Evolutionary conservation across 2,113 vertebrate genomes (phyloP), one percentile per base, ranked within the genome.

Genomic region (Phaethon lepturus): DNA sequence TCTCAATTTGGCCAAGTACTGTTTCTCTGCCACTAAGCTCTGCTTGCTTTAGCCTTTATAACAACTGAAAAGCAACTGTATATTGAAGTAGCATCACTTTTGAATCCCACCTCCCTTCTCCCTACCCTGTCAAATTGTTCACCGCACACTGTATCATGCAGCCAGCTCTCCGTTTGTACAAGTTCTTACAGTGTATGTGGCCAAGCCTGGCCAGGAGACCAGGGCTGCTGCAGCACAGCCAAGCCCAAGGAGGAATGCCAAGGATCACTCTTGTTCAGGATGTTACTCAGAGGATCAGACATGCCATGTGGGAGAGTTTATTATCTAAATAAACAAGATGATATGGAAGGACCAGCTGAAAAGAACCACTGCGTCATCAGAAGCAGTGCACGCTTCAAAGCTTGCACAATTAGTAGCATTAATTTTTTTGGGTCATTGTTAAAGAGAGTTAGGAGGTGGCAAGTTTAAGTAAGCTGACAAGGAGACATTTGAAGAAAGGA

Each of bases 281-380:
- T 64, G 82, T 75, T 90, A 35, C 81, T 87, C 50, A 74, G 84
- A 68, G 59, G 6, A 80, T 73, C 77, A 87, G 90, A 87, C 55
- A 67, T 12, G 69, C 14, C 42, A 42, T 7, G 50, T 2, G 25
- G 88, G 77, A 44, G 68, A 82, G 77, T 64, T 71, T 71, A 29
- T 91, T 58, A 50, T 74, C 81, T 85, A 72, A 90, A 93, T 71
- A 94, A 96, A 92, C 88, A 91, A 74, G 58, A 69, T 12, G n/a
- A 55, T 71, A 42, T 8, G 31, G 58, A 72, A 79, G 63, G 74
- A 47, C 72, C 66, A 88, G 77, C 88, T 92, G 60, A 73, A 90
- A 82, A 93, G 29, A 79, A 68, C 10, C 6, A 7, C 53, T 3
- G 44, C 3, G 2, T 81, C 81, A 44, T 38, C 60, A 74, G 50